Conservation (phyloP, 1,140 invertebrate genomes). For the Ruditapes philippinarum region DNA sequence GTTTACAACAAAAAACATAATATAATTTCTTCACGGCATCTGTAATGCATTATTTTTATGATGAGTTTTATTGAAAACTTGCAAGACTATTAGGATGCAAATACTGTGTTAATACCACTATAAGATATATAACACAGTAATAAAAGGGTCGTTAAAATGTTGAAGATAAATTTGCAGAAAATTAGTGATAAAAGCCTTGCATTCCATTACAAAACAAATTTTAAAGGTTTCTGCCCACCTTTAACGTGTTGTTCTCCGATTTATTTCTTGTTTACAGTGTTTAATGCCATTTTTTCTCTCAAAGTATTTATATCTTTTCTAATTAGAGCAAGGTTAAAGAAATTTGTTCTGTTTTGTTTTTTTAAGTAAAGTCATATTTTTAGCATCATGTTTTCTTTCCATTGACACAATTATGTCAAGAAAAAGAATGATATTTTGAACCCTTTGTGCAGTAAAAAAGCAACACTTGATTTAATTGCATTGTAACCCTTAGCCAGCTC, state of each 20-base stretch:
- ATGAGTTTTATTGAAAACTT: slow-evolving; percentile 26
- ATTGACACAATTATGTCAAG: too few species aligned
- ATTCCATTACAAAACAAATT: slow-evolving; percentile 1
- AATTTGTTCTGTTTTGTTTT: too few species aligned
- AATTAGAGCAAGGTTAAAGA: too few species aligned
- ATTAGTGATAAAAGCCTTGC: slow-evolving; percentile 18
- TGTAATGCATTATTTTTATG: slow-evolving; percentile 20
- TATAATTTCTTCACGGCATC: background rate
- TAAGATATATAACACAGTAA: background rate
- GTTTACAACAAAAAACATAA: background rate
- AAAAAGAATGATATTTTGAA: too few species aligned
- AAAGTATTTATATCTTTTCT: too few species aligned
- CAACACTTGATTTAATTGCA: too few species aligned
- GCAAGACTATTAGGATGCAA: slow-evolving; percentile 10
- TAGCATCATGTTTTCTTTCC: too few species aligned
- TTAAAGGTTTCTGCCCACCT: background rate
- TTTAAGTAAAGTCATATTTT: too few species aligned
- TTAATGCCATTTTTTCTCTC: background rate
- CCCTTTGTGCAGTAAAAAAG: too few species aligned
- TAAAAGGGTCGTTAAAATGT: slow-evolving; percentile 12
- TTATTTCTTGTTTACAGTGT: background rate
- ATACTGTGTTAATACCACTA: slow-evolving; percentile 6
- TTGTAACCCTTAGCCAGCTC: too few species aligned
- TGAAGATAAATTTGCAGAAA: slow-evolving; percentile 29
- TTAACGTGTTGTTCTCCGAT: background rate